Conservation (phyloP, 2,113 vertebrate genomes). For the Falcunculus frontatus region DNA sequence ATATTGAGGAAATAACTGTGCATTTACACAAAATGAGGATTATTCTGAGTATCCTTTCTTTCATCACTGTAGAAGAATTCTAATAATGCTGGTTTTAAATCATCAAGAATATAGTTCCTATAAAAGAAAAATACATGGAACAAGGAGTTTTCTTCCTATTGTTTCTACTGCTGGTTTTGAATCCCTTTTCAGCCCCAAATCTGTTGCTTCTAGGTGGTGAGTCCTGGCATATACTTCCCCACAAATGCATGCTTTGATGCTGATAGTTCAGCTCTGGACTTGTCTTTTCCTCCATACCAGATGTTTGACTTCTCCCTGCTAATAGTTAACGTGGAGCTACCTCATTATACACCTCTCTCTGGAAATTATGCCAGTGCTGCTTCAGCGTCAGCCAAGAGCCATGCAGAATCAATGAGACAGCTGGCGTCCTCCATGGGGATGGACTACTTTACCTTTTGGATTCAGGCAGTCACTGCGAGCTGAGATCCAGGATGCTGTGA, state of each 20-base stretch:
- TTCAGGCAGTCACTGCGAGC: slow-evolving; percentile 61
- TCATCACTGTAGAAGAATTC: neutral
- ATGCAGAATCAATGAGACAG: slow-evolving; percentile 75
- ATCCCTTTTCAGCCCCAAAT: neutral
- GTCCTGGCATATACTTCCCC: neutral
- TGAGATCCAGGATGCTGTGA: slow-evolving; percentile 66
- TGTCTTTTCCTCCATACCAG: slow-evolving; percentile 73
- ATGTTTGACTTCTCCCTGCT: slow-evolving; percentile 73
- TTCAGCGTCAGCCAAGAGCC: slow-evolving; percentile 66
- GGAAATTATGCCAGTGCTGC: slow-evolving; percentile 67
- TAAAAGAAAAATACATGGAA: neutral
- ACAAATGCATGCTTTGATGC: slow-evolving; percentile 8
- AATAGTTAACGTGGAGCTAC: slow-evolving; percentile 64
- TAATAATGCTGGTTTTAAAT: neutral
- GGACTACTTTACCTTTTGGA: slow-evolving; percentile 70
- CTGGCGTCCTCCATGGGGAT: slow-evolving; percentile 70
- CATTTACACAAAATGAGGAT: neutral
- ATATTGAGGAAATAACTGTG: neutral
- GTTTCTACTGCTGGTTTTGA: neutral
- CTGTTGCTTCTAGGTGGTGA: neutral
- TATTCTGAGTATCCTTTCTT: neutral
- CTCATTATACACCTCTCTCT: slow-evolving; percentile 73
- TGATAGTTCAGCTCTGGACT: slow-evolving; percentile 48
- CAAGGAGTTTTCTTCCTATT: neutral
- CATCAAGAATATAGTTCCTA: neutral